These are phyloP conservation scores for Apostichopus japonicus DNA, from an alignment of 35 echinoderm and acorn worm species.

Conservation along the genomic window DNA sequence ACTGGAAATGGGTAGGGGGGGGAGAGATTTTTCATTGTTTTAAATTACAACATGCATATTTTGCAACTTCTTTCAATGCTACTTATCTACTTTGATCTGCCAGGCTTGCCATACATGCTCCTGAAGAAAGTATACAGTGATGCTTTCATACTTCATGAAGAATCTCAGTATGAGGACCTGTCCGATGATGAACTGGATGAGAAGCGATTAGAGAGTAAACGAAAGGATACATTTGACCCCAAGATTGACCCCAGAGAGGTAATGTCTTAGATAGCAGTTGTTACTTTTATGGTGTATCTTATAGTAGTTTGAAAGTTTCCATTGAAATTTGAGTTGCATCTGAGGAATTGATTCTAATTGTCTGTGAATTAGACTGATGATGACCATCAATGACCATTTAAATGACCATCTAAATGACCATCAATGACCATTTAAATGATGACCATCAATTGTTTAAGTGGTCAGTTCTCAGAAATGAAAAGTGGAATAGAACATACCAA, in stretches of 20 bases:
- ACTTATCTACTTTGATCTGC: background rate
- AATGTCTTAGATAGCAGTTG: conserved; percentile 45
- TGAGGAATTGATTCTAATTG: no score
- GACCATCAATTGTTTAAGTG: no score
- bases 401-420: no score
- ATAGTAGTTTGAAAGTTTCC: no score
- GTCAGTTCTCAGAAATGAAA: no score
- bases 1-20: no score
- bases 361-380: no score
- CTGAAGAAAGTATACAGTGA: conserved; percentile 85
- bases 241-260: conserved; percentile 88
- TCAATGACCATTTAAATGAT: no score
- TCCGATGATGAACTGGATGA: conserved; percentile 71
- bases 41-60: background rate
- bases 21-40: background rate
- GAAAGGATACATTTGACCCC: conserved; percentile 58
- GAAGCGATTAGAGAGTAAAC: conserved; percentile 52
- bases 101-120: conserved; percentile 97
- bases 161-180: conserved; percentile 83
- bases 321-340: no score
- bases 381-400: no score
- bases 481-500: no score
- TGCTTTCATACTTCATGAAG: conserved; percentile 93
- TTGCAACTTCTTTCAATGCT: background rate
- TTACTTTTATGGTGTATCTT: no score